Conservation (phyloP, 2,888 invertebrate species). For the Drosophila seclusa region DNA sequence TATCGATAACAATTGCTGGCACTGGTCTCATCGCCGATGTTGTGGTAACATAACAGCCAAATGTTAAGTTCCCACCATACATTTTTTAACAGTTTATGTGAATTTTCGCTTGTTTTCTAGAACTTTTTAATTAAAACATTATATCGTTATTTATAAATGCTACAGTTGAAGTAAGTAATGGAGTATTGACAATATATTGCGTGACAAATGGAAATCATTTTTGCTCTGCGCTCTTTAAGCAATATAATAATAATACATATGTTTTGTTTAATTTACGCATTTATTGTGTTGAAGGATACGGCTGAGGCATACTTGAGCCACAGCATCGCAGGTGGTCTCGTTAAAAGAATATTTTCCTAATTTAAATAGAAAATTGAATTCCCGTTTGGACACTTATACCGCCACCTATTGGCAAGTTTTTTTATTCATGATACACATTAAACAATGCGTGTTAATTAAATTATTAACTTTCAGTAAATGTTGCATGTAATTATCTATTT, state of each 20-base stretch:
- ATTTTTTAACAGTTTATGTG: background rate
- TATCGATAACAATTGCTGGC: conserved; percentile 11
- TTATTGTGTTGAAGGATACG: background rate
- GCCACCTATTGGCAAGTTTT: no score
- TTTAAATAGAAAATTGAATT: no score
- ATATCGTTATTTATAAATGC: background rate
- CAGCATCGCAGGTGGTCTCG: no score
- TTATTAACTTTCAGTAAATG: no score
- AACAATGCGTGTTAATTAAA: no score
- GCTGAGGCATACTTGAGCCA: no score
- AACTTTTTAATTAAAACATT: background rate
- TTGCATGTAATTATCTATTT: no score
- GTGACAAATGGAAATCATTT: background rate
- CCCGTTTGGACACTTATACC: no score
- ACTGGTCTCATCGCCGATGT: background rate
- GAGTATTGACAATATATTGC: background rate
- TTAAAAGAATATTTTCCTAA: no score
- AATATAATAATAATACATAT: background rate
- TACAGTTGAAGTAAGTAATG: background rate
- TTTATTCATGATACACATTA: no score
- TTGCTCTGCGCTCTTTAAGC: background rate
- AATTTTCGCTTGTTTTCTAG: background rate
- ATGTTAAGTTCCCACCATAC: background rate
- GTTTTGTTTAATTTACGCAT: background rate
- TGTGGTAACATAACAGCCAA: background rate